These are phyloP conservation scores for Noctua janthe DNA, from an alignment of 2,888 invertebrate species.

Conservation along the genomic window DNA sequence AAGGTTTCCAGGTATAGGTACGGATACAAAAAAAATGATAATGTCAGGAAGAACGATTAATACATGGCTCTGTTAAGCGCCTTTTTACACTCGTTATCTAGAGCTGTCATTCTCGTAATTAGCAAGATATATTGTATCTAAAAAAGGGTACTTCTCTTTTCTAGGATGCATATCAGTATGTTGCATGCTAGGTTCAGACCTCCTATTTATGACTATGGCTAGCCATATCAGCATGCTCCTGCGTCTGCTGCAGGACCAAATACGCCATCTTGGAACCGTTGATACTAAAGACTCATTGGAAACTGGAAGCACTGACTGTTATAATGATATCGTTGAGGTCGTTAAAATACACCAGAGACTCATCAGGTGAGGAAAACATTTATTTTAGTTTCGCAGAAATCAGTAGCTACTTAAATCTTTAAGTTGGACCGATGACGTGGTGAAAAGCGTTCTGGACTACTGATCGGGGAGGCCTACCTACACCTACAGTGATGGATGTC, in stretches of 20 bases:
- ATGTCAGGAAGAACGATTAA: not conserved
- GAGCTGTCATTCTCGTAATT: not conserved
- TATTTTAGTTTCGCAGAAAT: not conserved
- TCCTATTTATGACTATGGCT: constrained; percentile 84
- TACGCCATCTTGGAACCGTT: constrained; percentile 72
- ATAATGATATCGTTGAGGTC: constrained; percentile 75
- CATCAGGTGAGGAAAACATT: constrained; percentile 71
- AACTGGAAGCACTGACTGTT: constrained; percentile 68
- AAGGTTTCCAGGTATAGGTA: not conserved
- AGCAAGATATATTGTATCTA: not conserved
- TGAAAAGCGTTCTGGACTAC: not conserved
- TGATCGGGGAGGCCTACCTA: not conserved
- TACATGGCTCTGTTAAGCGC: not conserved
- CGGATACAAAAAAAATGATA: not conserved
- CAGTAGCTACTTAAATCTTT: not conserved
- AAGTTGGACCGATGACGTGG: too few species aligned
- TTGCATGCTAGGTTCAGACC: constrained; percentile 82
- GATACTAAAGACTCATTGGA: constrained; percentile 14
- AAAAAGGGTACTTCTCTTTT: constrained; percentile 26
- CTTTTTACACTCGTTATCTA: not conserved
- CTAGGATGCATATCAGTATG: constrained; percentile 79
- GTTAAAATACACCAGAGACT: constrained; percentile 82
- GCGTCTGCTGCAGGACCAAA: constrained; percentile 78
- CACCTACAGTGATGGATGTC: not conserved
- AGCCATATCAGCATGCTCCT: constrained; percentile 84